These are phyloP conservation scores for Chaenocephalus aceratus DNA, from an alignment of 2,113 vertebrate genomes.

Conservation along the genomic window DNA sequence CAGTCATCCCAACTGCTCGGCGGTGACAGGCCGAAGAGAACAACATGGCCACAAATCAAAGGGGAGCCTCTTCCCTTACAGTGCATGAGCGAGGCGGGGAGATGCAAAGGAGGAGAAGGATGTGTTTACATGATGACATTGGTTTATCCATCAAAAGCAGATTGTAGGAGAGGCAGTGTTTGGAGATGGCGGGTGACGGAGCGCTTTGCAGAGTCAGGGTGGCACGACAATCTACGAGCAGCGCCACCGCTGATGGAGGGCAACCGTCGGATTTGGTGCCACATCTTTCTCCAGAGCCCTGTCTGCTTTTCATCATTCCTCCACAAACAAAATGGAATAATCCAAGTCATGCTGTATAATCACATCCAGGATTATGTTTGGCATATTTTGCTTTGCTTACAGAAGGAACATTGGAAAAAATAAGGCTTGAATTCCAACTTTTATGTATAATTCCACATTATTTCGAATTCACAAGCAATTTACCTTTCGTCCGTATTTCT, in stretches of 20 bases:
- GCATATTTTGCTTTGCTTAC: not conserved
- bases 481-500: not conserved
- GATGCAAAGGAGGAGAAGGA: slow-evolving; percentile 79
- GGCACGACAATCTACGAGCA: slow-evolving; percentile 70
- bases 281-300: slow-evolving; percentile 48
- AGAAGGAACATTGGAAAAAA: not conserved
- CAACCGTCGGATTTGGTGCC: slow-evolving; percentile 44
- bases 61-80: slow-evolving; percentile 55
- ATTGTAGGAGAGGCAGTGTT: slow-evolving; percentile 66
- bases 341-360: slow-evolving; percentile 35
- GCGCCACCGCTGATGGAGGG: slow-evolving; percentile 64
- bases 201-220: slow-evolving; percentile 52
- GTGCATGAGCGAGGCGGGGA: slow-evolving; percentile 45
- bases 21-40: slow-evolving; percentile 75
- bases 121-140: slow-evolving; percentile 76
- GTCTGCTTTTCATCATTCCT: slow-evolving; percentile 40
- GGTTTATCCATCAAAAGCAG: slow-evolving; percentile 81
- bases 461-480: not conserved
- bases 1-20: slow-evolving; percentile 75
- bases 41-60: slow-evolving; percentile 80
- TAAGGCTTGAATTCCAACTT: not conserved
- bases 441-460: not conserved
- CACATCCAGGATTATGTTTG: slow-evolving; percentile 21
- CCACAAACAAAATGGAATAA: slow-evolving; percentile 26
- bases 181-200: slow-evolving; percentile 62